Percentiles rank a stretch among this genome's conserved stretches.
These are phyloP conservation scores for Pionites leucogaster DNA, from an alignment of 2,113 vertebrate genomes.

Conservation along the genomic window DNA sequence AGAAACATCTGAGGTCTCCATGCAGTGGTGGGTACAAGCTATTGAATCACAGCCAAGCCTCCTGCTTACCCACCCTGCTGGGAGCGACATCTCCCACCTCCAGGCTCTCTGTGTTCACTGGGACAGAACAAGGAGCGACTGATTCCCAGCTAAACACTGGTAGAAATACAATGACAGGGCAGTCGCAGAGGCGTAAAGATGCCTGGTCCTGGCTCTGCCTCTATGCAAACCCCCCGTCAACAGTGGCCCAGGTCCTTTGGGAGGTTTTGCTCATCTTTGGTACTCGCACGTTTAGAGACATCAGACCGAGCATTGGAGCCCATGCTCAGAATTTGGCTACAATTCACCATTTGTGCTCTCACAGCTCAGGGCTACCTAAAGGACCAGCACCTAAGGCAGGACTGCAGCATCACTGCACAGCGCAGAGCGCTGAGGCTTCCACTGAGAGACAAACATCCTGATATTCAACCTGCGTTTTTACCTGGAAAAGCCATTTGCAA, in stretches of 20 bases:
- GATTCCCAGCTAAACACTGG: not conserved
- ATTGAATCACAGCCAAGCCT: not conserved
- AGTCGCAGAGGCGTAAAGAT: rapidly evolving
- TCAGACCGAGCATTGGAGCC: not conserved
- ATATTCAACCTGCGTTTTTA: not conserved
- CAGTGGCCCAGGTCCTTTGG: rapidly evolving
- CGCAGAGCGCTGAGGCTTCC: not conserved
- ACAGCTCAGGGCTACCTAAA: not conserved
- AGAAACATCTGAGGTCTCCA: not conserved
- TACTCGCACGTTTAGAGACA: not conserved
- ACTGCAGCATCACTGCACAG: not conserved
- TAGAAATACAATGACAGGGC: rapidly evolving
- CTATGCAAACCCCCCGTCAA: rapidly evolving
- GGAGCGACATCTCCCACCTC: not conserved
- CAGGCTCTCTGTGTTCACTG: rapidly evolving
- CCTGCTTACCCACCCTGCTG: not conserved
- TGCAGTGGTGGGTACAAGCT: not conserved
- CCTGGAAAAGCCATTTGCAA: constrained; percentile 29
- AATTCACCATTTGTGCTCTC: rapidly evolving
- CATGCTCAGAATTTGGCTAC: rapidly evolving
- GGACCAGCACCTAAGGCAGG: not conserved
- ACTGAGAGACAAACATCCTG: not conserved
- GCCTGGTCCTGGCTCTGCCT: not conserved
- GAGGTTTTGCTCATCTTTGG: not conserved
- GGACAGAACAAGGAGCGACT: rapidly evolving